These are phyloP conservation scores for Lepidochrysops patricia DNA, from an alignment of 2,888 invertebrate species.

Conservation along the genomic window DNA sequence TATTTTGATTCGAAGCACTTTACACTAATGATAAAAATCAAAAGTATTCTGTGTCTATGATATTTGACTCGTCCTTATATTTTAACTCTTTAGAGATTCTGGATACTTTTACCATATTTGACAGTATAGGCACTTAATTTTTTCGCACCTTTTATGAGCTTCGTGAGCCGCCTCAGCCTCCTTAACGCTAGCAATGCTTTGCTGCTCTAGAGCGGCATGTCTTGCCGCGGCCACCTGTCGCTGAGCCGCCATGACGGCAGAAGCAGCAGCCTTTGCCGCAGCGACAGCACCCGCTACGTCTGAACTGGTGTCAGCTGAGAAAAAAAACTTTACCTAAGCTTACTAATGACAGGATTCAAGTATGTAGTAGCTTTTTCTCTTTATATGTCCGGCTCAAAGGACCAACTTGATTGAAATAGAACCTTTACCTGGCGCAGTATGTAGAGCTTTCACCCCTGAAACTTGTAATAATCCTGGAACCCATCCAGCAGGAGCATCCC, in stretches of 20 bases:
- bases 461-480: conserved; percentile 28
- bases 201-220: conserved; percentile 81
- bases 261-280: conserved; percentile 82
- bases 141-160: conserved; percentile 75
- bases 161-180: conserved; percentile 80
- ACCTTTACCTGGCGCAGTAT: background rate
- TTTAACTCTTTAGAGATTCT: no score
- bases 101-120: no score
- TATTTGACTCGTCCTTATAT: no score
- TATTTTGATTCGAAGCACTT: no score
- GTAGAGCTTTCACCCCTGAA: conserved; percentile 12
- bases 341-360: no score
- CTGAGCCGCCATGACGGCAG: conserved; percentile 81
- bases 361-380: no score
- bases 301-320: conserved; percentile 64
- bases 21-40: no score
- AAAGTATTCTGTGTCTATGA: no score
- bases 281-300: conserved; percentile 83
- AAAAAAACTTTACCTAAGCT: conserved; percentile 4
- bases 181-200: conserved; percentile 82
- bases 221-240: conserved; percentile 83
- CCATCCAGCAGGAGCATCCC: conserved; percentile 27
- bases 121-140: no score
- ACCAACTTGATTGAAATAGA: background rate
- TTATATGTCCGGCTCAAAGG: background rate